Evolutionary conservation across 2,797 vertebrate species (phyloP), one percentile per base, ranked within the genome.

Genomic region (Schizothorax lantsangensis): DNA sequence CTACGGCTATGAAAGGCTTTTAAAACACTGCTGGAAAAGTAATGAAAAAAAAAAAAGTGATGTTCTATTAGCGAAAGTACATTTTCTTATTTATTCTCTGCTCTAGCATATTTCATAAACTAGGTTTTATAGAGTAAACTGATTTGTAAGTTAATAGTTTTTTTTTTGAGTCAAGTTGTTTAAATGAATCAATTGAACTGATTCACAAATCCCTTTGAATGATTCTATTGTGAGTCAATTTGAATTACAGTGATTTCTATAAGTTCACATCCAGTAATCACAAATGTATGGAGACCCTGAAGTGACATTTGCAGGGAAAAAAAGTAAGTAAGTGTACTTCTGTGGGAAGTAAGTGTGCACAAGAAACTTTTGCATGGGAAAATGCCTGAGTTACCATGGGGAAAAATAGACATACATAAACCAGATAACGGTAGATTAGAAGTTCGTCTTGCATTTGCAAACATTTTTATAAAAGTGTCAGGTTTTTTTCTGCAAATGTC

Each of bases 381-480:
- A 38, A 62, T 36, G 1, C 36, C 36, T 40, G 33, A 6, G 0
- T 59, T 43, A n/a, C 54, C 54, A 62, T 43, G 54, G 36, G 14
- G 4, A 17, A 62, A 79, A 62, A 11, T 59, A 62, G 36, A 59
- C 54, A 43, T 54, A 54, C 10, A 36, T 43, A 62, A 79, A 62
- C 78, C 78, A 79, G 57, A 79, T 30, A 30, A 23, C 6, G 6
- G 19, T 38, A 33, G 45, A 43, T 9, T 9, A 33, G 40, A 49
- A 6, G 33, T 74, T 49, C 49, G 14, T 40, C 12, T 57, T 57
- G 21, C 49, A 38, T 57, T 23, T 57, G 11, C 52, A n/a, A 38
- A 57, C 21, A 15, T 57, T 57, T 78, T 57, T 77, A 77, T 77
- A 3, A 19, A 77, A 54, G 52, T 78, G 21, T 78, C 49, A 57